Evolutionary conservation across 2,113 vertebrate genomes (phyloP), one percentile per base, ranked within the genome.

Genomic region (Solea senegalensis): DNA sequence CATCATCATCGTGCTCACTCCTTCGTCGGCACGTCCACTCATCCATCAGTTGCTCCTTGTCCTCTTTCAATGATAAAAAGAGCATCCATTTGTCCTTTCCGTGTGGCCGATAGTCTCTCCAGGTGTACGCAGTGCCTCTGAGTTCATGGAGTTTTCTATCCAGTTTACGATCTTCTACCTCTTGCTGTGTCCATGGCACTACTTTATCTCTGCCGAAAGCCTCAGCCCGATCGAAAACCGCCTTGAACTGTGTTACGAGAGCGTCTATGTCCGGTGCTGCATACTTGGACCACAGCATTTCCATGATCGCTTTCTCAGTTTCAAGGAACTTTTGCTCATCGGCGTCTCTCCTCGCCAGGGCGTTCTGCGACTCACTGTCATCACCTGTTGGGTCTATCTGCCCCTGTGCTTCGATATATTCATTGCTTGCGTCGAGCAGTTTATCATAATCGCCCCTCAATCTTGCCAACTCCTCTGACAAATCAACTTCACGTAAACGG

Each of bases 21-120:
- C 48, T 44, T 0, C 44, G 59, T 46, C 13, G 2, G 6, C 2
- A 62, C 14, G 21, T 48, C 59, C 59, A 62, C 12, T 34, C 21
- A 15, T 62, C 44, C 12, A 62, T 48, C 59, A 48, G 44, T n/a
- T 48, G 59, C 59, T 28, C 59, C 26, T 62, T 62, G 11, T 62
- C 44, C 44, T 48, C 43, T 48, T 8, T 48, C 12, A 62, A 46
- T 21, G 12, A 34, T 4, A 4, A 6, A 34, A 34, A 34, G 34
- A 34, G 21, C 3, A 1, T 62, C 59, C 43, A 62, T 34, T 34
- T 34, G 7, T 62, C 44, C 15, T 48, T 62, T 34, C 59, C 21
- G 14, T 48, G 26, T 1, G 44, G 59, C 2, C 34, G 28, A 41
- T 57, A 57, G 39, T 57, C 41, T 45, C 43, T 34, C 34, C 34